Conservation (phyloP, 2,113 vertebrate genomes). For the Manacus vitellinus region DNA sequence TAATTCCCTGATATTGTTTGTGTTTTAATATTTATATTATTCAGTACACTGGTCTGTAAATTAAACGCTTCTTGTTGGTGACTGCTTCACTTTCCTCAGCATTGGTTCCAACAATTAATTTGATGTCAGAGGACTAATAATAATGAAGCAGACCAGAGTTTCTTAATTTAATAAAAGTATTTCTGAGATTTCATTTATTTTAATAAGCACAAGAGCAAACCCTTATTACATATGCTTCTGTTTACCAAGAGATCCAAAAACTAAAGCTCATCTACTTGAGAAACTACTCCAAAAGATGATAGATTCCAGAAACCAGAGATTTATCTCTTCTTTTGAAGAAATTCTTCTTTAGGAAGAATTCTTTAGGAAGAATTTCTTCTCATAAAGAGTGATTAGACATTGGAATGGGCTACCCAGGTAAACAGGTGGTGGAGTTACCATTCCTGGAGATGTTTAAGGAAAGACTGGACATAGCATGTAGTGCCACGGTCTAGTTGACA, state of each 20-base stretch:
- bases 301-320: neutral
- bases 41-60: neutral
- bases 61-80: neutral
- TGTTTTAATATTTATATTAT: neutral
- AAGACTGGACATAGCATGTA: accelerated
- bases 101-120: constrained; percentile 30
- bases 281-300: neutral
- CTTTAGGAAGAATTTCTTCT: neutral
- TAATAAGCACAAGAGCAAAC: neutral
- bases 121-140: neutral
- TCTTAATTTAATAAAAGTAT: neutral
- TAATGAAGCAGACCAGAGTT: neutral
- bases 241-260: neutral
- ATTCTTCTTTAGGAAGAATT: neutral
- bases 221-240: neutral
- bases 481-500: too few species aligned
- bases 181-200: neutral
- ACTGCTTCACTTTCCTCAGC: neutral
- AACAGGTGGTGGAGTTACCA: accelerated
- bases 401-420: neutral
- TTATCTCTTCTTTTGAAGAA: neutral
- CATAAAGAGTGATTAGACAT: neutral
- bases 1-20: neutral
- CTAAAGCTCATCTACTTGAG: neutral
- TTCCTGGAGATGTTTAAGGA: neutral